A percentile compares a stretch with the other conserved stretches of the same genome.
These are phyloP conservation scores for Cynoglossus semilaevis DNA, from an alignment of 2,113 vertebrate genomes.

Conservation along the genomic window DNA sequence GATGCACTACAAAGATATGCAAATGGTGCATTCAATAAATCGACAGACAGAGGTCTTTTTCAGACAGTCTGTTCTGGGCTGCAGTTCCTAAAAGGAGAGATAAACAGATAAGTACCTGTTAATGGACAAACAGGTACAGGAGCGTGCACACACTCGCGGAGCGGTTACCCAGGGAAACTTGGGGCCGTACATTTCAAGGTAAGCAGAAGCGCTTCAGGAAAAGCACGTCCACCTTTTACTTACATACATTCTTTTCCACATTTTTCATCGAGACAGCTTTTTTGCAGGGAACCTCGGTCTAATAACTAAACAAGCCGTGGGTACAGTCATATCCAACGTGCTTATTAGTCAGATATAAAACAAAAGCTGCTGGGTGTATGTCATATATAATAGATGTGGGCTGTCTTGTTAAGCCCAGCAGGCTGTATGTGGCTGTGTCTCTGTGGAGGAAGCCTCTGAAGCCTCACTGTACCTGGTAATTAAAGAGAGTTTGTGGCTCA, in stretches of 20 bases:
- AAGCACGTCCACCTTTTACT: conserved; percentile 31
- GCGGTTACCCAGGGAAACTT: conserved; percentile 43
- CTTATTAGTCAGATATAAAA: conserved; percentile 75
- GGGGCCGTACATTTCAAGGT: conserved; percentile 50
- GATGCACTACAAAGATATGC: conserved; percentile 83
- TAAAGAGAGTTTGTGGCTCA: conserved; percentile 91
- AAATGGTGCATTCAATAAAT: conserved; percentile 79
- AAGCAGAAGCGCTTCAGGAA: conserved; percentile 45
- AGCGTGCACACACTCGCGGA: conserved; percentile 32
- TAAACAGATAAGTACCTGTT: conserved; percentile 80
- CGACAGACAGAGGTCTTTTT: conserved; percentile 76
- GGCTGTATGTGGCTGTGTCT: conserved; percentile 69
- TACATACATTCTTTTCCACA: conserved; percentile 33
- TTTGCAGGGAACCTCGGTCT: conserved; percentile 40
- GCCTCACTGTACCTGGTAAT: conserved; percentile 84
- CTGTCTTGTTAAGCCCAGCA: conserved; percentile 77
- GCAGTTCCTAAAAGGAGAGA: conserved; percentile 72
- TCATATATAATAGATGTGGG: conserved; percentile 78
- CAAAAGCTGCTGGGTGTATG: conserved; percentile 72
- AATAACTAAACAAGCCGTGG: conserved; percentile 60
- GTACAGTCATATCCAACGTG: conserved; percentile 53
- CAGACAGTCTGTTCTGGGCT: conserved; percentile 71
- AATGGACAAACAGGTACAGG: conserved; percentile 66
- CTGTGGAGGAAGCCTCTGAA: conserved; percentile 62
- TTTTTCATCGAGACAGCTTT: conserved; percentile 32